Percentiles rank a stretch among this genome's conserved stretches.
Conservation (phyloP, 2,888 invertebrate species). For the Ecliptopera silaceata region DNA sequence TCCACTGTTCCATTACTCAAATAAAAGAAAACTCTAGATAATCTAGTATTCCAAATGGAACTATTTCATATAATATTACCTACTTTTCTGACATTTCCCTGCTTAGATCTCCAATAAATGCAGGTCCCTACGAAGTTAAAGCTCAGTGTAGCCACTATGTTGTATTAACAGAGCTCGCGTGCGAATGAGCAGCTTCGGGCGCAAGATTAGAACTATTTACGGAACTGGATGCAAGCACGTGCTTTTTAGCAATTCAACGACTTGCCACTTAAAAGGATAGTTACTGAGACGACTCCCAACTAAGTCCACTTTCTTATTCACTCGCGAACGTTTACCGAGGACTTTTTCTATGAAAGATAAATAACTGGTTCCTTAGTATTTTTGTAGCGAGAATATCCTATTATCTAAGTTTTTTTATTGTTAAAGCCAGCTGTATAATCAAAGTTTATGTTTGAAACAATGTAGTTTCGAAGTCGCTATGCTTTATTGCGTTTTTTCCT, state of each 20-base stretch:
- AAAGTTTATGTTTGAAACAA: constrained; percentile 16
- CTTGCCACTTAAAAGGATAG: constrained; percentile 54
- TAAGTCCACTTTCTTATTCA: constrained; percentile 51
- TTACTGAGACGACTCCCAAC: constrained; percentile 50
- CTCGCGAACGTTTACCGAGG: constrained; percentile 48
- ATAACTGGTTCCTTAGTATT: constrained; percentile 37
- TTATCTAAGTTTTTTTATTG: constrained; percentile 33
- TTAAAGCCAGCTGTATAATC: constrained; percentile 9
- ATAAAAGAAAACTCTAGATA: no score
- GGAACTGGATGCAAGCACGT: constrained; percentile 61
- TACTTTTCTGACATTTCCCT: neutral
- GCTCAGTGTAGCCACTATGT: constrained; percentile 12
- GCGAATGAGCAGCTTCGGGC: constrained; percentile 50
- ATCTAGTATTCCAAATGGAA: no score
- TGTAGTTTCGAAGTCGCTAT: constrained; percentile 10
- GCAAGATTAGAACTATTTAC: constrained; percentile 74
- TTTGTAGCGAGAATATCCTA: constrained; percentile 35
- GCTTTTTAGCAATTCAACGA: constrained; percentile 73
- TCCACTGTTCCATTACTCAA: no score
- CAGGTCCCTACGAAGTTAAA: neutral
- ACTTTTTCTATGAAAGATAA: constrained; percentile 41
- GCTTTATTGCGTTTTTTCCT: neutral
- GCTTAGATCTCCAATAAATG: neutral
- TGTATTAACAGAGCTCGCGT: constrained; percentile 28
- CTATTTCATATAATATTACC: neutral